Evolutionary conservation across 2,113 vertebrate genomes (phyloP).

Genomic region (Cyprinodon brontotheroides): DNA sequence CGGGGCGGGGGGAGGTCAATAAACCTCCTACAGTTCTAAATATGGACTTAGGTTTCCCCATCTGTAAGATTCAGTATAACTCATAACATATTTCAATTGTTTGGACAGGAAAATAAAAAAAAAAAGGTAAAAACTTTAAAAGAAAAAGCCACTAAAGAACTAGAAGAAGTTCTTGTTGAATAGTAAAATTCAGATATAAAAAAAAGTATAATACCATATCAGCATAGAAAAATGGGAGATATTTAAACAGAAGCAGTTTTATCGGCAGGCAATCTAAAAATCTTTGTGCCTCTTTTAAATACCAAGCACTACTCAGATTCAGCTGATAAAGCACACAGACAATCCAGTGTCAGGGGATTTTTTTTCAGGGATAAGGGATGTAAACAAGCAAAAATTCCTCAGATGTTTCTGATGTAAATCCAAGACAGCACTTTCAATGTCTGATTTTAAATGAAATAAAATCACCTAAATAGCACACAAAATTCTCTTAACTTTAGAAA

Average conservation of each 20-base stretch:
- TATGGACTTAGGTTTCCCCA: conserved; percentile 47
- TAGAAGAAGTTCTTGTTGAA: not conserved
- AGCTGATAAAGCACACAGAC: conserved; percentile 39
- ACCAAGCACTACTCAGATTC: conserved; percentile 25
- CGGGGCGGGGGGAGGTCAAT: conserved; percentile 26
- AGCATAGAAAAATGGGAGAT: conserved; percentile 23
- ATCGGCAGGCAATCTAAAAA: not conserved
- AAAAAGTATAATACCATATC: not conserved
- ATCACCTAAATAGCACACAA: not conserved
- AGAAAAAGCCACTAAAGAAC: not conserved
- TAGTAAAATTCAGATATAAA: not conserved
- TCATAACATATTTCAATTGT: conserved; percentile 17
- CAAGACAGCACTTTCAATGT: not conserved
- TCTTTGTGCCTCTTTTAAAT: conserved; percentile 30
- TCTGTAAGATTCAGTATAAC: conserved; percentile 37
- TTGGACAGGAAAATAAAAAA: not conserved
- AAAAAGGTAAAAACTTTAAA: not conserved
- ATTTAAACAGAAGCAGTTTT: conserved; percentile 7
- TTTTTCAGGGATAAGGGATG: not conserved
- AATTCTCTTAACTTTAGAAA: not conserved
- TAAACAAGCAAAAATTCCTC: not conserved
- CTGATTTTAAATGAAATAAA: not conserved
- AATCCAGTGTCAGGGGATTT: conserved; percentile 8
- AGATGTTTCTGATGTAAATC: conserved; percentile 3
- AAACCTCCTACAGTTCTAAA: conserved; percentile 33